phyloP scores from a whole-genome alignment of 1,140 invertebrate genomes.

The Leptoteleia sp. region DNA sequence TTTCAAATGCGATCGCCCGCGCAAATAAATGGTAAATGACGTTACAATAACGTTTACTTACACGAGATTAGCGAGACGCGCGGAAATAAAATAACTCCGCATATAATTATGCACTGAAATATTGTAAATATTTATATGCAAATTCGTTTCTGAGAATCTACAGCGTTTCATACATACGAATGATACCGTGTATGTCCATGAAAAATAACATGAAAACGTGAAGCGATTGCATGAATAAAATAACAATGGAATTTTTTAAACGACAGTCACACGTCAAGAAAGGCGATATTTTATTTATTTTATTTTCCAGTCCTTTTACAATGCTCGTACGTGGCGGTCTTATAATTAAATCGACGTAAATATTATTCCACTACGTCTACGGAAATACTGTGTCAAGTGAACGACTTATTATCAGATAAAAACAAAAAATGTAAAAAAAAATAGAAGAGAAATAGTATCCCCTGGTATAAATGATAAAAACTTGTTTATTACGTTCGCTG shows the following conservation, averaged over 20 bases:
- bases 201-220: slow-evolving; percentile 44
- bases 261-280: slow-evolving; percentile 28
- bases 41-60: neutral
- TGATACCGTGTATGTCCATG: slow-evolving; percentile 9
- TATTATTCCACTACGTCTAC: too few species aligned
- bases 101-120: slow-evolving; percentile 7
- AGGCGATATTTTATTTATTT: slow-evolving; percentile 16
- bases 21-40: too few species aligned
- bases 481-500: too few species aligned
- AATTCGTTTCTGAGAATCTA: slow-evolving; percentile 10
- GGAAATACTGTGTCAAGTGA: too few species aligned
- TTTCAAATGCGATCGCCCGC: too few species aligned
- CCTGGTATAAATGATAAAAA: too few species aligned
- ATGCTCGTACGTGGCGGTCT: too few species aligned
- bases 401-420: too few species aligned
- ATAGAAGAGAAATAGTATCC: too few species aligned
- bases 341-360: slow-evolving; percentile 14
- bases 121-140: slow-evolving; percentile 24
- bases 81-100: neutral
- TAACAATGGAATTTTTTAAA: slow-evolving; percentile 45
- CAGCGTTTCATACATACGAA: slow-evolving; percentile 4
- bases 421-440: too few species aligned
- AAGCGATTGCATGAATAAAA: slow-evolving; percentile 47
- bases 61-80: neutral
- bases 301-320: too few species aligned